Evolutionary conservation across 1,140 invertebrate species (phyloP).

Genomic region (Bombus waltoni): DNA sequence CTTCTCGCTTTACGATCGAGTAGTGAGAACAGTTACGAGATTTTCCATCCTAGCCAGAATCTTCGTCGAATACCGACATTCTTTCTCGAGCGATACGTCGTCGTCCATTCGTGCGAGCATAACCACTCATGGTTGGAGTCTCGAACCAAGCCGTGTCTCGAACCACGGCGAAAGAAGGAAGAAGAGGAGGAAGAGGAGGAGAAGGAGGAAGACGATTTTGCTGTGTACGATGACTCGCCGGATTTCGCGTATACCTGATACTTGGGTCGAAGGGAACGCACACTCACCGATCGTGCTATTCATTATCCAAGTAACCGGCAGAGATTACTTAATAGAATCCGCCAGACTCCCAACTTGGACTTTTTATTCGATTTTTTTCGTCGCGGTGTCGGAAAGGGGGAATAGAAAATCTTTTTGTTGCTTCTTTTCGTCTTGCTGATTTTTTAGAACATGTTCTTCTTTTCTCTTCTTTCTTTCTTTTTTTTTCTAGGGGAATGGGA

Average conservation of each 20-base stretch:
- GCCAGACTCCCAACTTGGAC: constrained; percentile 36
- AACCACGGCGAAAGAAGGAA: constrained; percentile 9
- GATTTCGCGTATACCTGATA: constrained; percentile 63
- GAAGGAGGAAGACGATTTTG: constrained; percentile 35
- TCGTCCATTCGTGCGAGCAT: constrained; percentile 35
- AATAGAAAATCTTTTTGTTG: neutral
- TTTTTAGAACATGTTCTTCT: neutral
- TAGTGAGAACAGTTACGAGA: neutral
- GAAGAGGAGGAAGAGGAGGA: neutral
- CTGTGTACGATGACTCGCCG: constrained; percentile 68
- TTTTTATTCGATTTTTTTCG: constrained; percentile 18
- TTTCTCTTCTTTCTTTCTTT: neutral
- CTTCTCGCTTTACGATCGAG: too few species aligned
- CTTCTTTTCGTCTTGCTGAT: neutral
- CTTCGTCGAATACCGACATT: constrained; percentile 32
- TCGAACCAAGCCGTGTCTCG: neutral
- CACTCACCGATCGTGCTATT: constrained; percentile 59
- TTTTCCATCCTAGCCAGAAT: constrained; percentile 32
- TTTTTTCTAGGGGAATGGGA: neutral
- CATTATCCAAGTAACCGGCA: constrained; percentile 60
- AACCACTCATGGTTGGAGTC: neutral
- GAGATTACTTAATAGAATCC: constrained; percentile 65
- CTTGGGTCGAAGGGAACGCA: constrained; percentile 40
- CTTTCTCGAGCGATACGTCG: constrained; percentile 46
- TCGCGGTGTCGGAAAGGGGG: neutral